Percentiles rank a stretch among this genome's conserved stretches.
These are phyloP conservation scores for Antheraea mylitta DNA, from an alignment of 1,140 invertebrate species.

Conservation along the genomic window DNA sequence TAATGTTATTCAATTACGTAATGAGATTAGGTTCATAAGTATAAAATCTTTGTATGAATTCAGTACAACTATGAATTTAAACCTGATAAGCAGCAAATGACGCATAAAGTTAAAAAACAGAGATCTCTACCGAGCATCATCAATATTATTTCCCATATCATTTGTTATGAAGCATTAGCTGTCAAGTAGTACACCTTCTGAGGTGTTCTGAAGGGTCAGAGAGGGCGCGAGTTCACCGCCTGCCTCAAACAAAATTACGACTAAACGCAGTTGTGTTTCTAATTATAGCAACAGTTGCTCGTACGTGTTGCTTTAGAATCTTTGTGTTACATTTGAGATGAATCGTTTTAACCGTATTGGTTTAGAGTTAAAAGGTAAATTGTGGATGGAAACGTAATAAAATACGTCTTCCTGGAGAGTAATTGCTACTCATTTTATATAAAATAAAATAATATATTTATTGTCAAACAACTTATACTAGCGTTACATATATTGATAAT, in stretches of 20 bases:
- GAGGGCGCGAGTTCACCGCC: slow-evolving; percentile 27
- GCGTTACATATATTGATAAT: too few species aligned
- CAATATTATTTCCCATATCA: slow-evolving; percentile 9
- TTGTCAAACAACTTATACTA: too few species aligned
- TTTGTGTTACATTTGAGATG: slow-evolving; percentile 15
- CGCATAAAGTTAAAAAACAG: not conserved
- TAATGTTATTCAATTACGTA: too few species aligned
- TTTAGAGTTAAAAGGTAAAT: not conserved
- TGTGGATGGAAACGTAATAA: not conserved
- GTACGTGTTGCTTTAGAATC: slow-evolving; percentile 21
- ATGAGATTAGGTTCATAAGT: too few species aligned
- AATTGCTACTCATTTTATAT: not conserved
- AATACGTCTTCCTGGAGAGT: not conserved
- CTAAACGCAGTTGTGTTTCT: slow-evolving; percentile 27
- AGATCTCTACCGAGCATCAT: not conserved
- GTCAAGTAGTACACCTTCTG: slow-evolving; percentile 21
- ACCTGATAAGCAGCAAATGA: not conserved
- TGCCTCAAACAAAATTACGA: slow-evolving; percentile 22
- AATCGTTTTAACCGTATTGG: slow-evolving; percentile 9
- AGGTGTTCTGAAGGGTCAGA: slow-evolving; percentile 21
- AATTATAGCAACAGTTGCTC: slow-evolving; percentile 28
- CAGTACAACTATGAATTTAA: not conserved
- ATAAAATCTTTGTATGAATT: too few species aligned
- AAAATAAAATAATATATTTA: too few species aligned
- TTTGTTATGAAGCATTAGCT: not conserved